A percentile compares a stretch with the other conserved stretches of the same genome.
These are phyloP conservation scores for Echinometra lucunter DNA, from an alignment of 53 echinoderm and acorn worm species.

Conservation along the genomic window DNA sequence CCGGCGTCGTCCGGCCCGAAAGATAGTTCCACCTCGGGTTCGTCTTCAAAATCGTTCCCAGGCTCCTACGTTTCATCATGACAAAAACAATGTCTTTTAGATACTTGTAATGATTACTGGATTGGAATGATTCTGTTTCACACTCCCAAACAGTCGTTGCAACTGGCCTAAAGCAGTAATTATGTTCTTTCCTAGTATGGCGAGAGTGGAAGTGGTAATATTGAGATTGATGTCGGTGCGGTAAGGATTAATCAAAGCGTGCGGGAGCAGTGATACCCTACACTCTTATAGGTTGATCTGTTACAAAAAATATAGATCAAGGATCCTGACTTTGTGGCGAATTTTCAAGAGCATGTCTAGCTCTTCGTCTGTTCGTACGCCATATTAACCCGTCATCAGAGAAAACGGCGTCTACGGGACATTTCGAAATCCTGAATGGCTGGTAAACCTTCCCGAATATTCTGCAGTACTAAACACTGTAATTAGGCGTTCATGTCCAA, in stretches of 20 bases:
- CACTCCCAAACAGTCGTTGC: background rate
- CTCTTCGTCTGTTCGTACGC: background rate
- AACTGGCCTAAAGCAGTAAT: background rate
- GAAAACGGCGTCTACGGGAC: background rate
- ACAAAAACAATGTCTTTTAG: background rate
- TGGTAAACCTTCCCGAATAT: background rate
- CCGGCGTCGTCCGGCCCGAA: background rate
- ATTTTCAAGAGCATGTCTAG: background rate
- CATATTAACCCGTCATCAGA: background rate
- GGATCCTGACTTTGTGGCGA: background rate
- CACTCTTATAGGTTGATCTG: background rate
- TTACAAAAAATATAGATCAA: background rate
- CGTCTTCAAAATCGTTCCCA: constrained; percentile 19
- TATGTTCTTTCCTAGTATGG: background rate
- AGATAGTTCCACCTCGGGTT: constrained; percentile 64
- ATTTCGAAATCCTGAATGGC: background rate
- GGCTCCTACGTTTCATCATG: constrained; percentile 42
- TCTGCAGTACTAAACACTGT: background rate
- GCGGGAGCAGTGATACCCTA: background rate
- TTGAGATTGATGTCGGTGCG: background rate
- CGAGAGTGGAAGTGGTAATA: background rate
- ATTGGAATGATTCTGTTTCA: background rate
- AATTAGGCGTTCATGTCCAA: background rate
- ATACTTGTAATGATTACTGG: no score
- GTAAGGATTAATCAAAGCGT: background rate